Evolutionary conservation across 1,140 invertebrate genomes (phyloP), one percentile per base, ranked within the genome.

Genomic region (Calycopis cecrops): DNA sequence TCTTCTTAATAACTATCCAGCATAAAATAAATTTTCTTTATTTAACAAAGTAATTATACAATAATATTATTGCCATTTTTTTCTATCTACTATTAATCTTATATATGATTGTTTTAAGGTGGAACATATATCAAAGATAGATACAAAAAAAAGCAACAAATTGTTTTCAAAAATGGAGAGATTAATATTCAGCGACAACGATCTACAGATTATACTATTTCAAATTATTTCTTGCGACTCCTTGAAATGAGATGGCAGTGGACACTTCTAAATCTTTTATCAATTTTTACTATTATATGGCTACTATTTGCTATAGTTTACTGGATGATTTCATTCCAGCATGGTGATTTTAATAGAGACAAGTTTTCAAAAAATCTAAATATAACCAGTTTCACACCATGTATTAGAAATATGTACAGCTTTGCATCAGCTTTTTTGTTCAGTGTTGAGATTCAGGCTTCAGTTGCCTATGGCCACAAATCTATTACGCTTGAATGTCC

Each of bases 241-340:
- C 93, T 96, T 7, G 95, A 97, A 77, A 92, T 92, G 2, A 94
- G 97, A 84, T 99, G 98, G 97, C 91, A 97, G 10, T 99, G 97
- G 95, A 98, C 97, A 0, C 79, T 99, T 9, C 77, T 98, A n/a
- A 93, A 95, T 48, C 98, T 99, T 79, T 93, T 94, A 1, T 80
- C 96, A 63, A 94, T 94, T 33, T 98, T 98, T 69, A 89, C 97
- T 28, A 73, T 94, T 1, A 94, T 93, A 1, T 99, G 98, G 98
- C 78, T 98, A 0, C 86, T 92, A 3, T 99, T 99, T 78, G 96
- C 95, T 0, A 76, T 93, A 0, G 89, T 98, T 17, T 99, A 97
- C 92, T 99, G 94, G 93, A 71, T 96, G 0, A 95, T 98, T 44
- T 91, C 93, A 1, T 94, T 93, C 72, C 92, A 92, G 0, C 97